Evolutionary conservation across 2,113 vertebrate genomes (phyloP), one percentile per base, ranked within the genome.

Genomic region (Dipodomys stephensi): DNA sequence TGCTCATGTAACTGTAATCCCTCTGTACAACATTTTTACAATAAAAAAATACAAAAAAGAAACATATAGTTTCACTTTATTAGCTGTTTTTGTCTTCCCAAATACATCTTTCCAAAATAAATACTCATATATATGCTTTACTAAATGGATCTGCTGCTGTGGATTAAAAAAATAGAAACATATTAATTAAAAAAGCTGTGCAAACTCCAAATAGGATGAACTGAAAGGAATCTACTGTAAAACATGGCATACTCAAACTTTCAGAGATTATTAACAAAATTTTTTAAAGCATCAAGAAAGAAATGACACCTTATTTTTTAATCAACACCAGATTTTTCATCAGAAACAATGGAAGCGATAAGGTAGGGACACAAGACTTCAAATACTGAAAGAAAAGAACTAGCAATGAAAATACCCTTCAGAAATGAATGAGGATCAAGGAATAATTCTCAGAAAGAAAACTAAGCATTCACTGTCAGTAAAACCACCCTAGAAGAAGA

Each of bases 361-460:
- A 89, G 22, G 22, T 80, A 77, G 16, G 22, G 35, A 2, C 13
- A 83, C 13, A 23, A 77, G 65, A 39, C 77, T 92, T 78, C 7
- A 92, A 82, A 65, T 82, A 46, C 19, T 88, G 32, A 74, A 82
- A 85, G 25, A 73, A 86, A 91, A 46, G n/a, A 87, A 57, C 16
- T 78, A 4, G 39, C 44, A 93, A 88, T 25, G 15, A 93, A 92
- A 93, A 71, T 76, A 46, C 73, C 30, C 16, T 73, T 85, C 69
- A 93, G 57, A 20, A 95, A 90, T 60, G 65, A 20, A 10, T 19
- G 16, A 23, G 80, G 57, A 90, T 65, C 10, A 93, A 39, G 30
- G 81, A 15, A 88, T 92, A 15, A 88, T 92, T 83, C 60, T 94
- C 32, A 81, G 22, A 92, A 30, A 39, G 49, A 73, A 86, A 91